phyloP scores from a whole-genome alignment of 2,797 vertebrate genomes.

The Coracias cyanogaster region DNA sequence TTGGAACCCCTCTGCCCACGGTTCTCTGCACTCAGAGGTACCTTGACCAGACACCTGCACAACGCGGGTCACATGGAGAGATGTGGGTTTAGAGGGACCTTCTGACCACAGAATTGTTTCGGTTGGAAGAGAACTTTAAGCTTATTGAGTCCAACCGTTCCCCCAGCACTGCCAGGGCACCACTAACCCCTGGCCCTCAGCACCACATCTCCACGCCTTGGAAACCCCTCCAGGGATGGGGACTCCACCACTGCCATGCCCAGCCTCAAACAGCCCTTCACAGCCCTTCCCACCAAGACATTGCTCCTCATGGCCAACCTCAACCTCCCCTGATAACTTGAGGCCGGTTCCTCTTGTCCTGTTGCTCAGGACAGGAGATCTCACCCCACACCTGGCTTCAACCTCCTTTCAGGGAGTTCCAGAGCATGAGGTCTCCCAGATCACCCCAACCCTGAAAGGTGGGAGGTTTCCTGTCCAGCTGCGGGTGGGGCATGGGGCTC shows the following conservation, averaged over 20 bases:
- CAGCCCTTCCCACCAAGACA: not conserved
- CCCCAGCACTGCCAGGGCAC: no score
- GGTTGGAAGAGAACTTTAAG: not conserved
- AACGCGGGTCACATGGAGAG: not conserved
- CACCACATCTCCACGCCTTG: not conserved
- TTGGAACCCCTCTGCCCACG: not conserved
- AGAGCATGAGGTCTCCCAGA: not conserved
- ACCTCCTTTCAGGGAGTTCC: not conserved
- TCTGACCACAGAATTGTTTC: no score
- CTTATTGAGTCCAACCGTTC: no score
- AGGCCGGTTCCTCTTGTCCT: not conserved
- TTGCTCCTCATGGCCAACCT: no score
- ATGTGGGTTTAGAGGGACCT: not conserved
- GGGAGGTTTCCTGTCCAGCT: no score
- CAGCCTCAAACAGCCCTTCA: not conserved
- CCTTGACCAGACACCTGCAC: not conserved
- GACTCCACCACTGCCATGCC: not conserved
- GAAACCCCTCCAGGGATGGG: not conserved
- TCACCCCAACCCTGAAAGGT: not conserved
- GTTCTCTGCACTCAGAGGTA: not conserved
- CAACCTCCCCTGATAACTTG: not conserved
- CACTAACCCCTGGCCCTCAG: no score
- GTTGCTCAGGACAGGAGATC: not conserved
- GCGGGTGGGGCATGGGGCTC: fast-evolving
- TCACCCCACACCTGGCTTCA: not conserved